Percentiles rank a stretch among this genome's conserved stretches.
phyloP scores from a whole-genome alignment of 2,888 invertebrate genomes.

The Philopedon plagiatum region DNA sequence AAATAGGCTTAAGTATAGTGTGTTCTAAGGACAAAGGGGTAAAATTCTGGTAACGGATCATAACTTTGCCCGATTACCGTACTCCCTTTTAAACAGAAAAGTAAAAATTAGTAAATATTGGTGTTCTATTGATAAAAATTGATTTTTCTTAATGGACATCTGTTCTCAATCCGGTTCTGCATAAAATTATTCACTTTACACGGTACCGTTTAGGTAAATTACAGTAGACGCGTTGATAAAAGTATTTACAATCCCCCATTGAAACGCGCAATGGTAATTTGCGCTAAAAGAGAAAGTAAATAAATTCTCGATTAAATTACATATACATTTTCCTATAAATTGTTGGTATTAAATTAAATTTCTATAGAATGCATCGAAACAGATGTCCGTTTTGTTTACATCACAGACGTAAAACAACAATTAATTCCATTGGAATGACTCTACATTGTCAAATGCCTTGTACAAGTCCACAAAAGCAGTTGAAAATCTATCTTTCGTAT shows the following conservation, averaged over 20 bases:
- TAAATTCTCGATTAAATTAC: constrained; percentile 24
- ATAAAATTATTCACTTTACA: constrained; percentile 7
- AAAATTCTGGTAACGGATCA: too few species aligned
- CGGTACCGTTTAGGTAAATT: constrained; percentile 11
- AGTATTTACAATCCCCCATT: constrained; percentile 6
- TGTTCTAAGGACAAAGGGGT: too few species aligned
- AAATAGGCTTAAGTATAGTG: too few species aligned
- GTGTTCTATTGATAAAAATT: too few species aligned
- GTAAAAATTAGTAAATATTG: too few species aligned
- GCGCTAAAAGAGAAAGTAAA: constrained; percentile 30
- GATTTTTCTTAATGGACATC: too few species aligned
- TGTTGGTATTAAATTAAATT: constrained; percentile 6
- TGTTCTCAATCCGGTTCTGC: neutral
- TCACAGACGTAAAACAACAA: neutral
- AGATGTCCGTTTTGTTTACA: neutral
- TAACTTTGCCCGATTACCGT: too few species aligned
- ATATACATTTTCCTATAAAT: constrained; percentile 5
- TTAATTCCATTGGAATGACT: too few species aligned
- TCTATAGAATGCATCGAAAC: neutral
- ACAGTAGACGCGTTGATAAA: constrained; percentile 1
- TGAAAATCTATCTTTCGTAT: too few species aligned
- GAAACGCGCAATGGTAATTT: neutral
- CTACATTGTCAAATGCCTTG: too few species aligned
- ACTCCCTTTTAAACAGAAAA: too few species aligned
- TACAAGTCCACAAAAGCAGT: too few species aligned